Conservation (phyloP, 1,140 invertebrate species). For the Parapsyche elsis region DNA sequence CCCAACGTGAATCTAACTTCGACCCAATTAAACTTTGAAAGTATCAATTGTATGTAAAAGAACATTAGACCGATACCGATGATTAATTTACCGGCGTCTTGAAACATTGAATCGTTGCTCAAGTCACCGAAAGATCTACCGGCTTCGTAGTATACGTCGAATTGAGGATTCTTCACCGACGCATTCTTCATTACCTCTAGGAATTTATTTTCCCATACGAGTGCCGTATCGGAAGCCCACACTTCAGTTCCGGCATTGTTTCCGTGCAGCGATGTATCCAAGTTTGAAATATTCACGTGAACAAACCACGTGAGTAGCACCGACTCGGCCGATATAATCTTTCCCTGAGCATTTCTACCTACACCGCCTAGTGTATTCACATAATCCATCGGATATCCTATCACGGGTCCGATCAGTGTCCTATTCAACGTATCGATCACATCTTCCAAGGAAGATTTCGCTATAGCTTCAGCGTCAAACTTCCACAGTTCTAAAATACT, state of each 20-base stretch:
- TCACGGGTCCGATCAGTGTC: slow-evolving; percentile 70
- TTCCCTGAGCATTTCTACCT: slow-evolving; percentile 68
- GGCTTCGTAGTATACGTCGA: slow-evolving; percentile 72
- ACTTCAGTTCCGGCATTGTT: slow-evolving; percentile 79
- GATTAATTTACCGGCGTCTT: slow-evolving; percentile 77
- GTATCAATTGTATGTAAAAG: slow-evolving; percentile 77
- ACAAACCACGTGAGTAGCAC: slow-evolving; percentile 74
- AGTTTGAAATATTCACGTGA: slow-evolving; percentile 70
- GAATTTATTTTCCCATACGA: slow-evolving; percentile 76
- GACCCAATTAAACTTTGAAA: slow-evolving; percentile 81
- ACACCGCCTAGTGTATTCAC: slow-evolving; percentile 74
- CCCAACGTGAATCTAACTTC: slow-evolving; percentile 77
- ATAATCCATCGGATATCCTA: slow-evolving; percentile 75
- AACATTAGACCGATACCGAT: slow-evolving; percentile 78
- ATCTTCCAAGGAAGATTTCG: slow-evolving; percentile 69
- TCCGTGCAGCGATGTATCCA: slow-evolving; percentile 73
- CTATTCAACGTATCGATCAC: slow-evolving; percentile 73
- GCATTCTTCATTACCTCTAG: slow-evolving; percentile 66
- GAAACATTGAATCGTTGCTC: slow-evolving; percentile 74
- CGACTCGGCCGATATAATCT: slow-evolving; percentile 73
- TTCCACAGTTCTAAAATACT: slow-evolving; percentile 80
- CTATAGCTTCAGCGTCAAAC: slow-evolving; percentile 69
- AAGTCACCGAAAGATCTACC: slow-evolving; percentile 81
- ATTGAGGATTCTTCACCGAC: slow-evolving; percentile 59
- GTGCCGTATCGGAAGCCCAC: slow-evolving; percentile 74